Percentiles rank a stretch among this genome's conserved stretches.
phyloP scores from a whole-genome alignment of 1,140 invertebrate genomes.

The Drusus annulatus region DNA sequence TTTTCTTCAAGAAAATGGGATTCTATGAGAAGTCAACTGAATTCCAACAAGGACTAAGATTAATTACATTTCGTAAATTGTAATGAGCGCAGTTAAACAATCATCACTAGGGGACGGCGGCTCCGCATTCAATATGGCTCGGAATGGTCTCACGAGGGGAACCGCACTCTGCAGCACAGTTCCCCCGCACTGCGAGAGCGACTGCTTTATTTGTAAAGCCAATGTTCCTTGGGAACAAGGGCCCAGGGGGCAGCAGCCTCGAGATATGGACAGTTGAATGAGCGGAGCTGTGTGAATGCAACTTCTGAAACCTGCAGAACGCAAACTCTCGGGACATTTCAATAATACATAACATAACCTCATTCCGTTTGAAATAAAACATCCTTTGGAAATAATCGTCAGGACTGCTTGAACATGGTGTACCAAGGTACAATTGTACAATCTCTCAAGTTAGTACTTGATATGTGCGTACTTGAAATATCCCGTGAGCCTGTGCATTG shows the following conservation, averaged over 20 bases:
- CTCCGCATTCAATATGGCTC: slow-evolving; percentile 57
- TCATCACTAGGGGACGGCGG: slow-evolving; percentile 54
- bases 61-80: slow-evolving; percentile 18
- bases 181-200: slow-evolving; percentile 10
- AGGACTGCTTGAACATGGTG: not conserved
- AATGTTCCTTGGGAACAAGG: not conserved
- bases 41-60: slow-evolving; percentile 42
- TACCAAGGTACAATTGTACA: not conserved
- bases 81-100: slow-evolving; percentile 52
- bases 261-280: slow-evolving; percentile 55
- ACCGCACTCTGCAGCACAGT: not conserved
- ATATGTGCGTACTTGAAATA: not conserved
- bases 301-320: slow-evolving; percentile 8
- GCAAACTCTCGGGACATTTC: not conserved
- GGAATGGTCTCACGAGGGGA: slow-evolving; percentile 47
- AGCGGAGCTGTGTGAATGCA: slow-evolving; percentile 45
- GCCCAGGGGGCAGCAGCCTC: slow-evolving; percentile 34
- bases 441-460: not conserved
- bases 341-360: not conserved
- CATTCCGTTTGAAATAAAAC: not conserved
- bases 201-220: slow-evolving; percentile 49
- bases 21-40: slow-evolving; percentile 3
- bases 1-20: slow-evolving; percentile 22
- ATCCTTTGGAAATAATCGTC: not conserved
- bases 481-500: slow-evolving; percentile 7